Percentiles rank a stretch among this genome's conserved stretches.
Evolutionary conservation across 2,888 invertebrate genomes (phyloP).

Genomic region (Polyploca ridens): DNA sequence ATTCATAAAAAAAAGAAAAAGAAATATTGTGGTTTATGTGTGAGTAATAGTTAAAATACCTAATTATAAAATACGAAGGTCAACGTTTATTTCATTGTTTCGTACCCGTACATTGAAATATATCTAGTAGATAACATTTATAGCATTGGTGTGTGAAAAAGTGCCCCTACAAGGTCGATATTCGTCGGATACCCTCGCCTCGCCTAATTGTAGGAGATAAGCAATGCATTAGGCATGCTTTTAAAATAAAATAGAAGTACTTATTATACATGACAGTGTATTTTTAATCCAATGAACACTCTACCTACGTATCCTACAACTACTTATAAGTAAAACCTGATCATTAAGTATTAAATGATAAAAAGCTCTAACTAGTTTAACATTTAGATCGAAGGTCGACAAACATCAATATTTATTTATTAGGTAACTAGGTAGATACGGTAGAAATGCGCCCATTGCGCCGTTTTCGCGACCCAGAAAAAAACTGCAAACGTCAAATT

Average conservation of each 20-base stretch:
- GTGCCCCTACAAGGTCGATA: slow-evolving; percentile 44
- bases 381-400: slow-evolving; percentile 59
- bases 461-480: slow-evolving; percentile 50
- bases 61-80: slow-evolving; percentile 71
- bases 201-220: slow-evolving; percentile 9
- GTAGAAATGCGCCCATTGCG: slow-evolving; percentile 36
- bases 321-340: slow-evolving; percentile 17
- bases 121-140: slow-evolving; percentile 46
- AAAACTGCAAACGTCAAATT: slow-evolving; percentile 52
- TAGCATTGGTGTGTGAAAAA: slow-evolving; percentile 55
- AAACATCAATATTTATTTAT: slow-evolving; percentile 60
- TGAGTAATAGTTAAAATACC: slow-evolving; percentile 61
- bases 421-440: slow-evolving; percentile 45
- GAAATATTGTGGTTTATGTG: slow-evolving; percentile 36
- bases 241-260: not conserved
- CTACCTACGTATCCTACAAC: not conserved
- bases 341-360: slow-evolving; percentile 21
- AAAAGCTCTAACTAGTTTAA: slow-evolving; percentile 51
- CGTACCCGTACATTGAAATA: slow-evolving; percentile 48
- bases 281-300: not conserved
- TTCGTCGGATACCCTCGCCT: slow-evolving; percentile 18
- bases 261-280: not conserved
- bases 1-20: slow-evolving; percentile 29
- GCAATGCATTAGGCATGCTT: not conserved
- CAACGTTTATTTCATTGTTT: slow-evolving; percentile 72